A percentile compares a stretch with the other conserved stretches of the same genome.
Conservation (phyloP, 2,797 vertebrate genomes). For the Fistularia commersonii region DNA sequence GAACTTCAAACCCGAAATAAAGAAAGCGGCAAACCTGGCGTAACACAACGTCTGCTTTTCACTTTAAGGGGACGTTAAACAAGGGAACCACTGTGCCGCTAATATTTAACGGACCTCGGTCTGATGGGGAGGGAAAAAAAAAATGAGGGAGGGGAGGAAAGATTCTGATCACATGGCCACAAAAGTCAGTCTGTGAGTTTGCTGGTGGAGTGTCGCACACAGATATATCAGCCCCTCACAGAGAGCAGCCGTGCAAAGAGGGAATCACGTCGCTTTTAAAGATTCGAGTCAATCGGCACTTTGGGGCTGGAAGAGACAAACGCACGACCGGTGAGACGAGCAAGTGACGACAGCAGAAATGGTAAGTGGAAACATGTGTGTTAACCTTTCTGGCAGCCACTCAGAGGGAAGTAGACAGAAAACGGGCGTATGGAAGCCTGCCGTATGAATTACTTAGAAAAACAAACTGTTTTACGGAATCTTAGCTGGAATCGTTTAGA, state of each 20-base stretch:
- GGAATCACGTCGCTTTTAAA: slow-evolving; percentile 31
- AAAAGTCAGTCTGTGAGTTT: slow-evolving; percentile 63
- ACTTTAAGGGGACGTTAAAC: slow-evolving; percentile 39
- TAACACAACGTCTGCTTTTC: slow-evolving; percentile 16
- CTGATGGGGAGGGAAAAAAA: slow-evolving; percentile 8
- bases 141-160: slow-evolving; percentile 26
- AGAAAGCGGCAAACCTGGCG: slow-evolving; percentile 4
- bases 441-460: background rate
- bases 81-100: slow-evolving; percentile 43
- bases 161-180: slow-evolving; percentile 59
- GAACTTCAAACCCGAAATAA: too few species aligned
- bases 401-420: slow-evolving; percentile 17
- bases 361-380: slow-evolving; percentile 68
- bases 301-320: slow-evolving; percentile 26
- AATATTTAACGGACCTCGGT: slow-evolving; percentile 35
- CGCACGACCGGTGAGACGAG: slow-evolving; percentile 23
- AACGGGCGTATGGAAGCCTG: slow-evolving; percentile 7
- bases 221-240: slow-evolving; percentile 22
- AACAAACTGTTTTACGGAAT: too few species aligned
- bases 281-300: slow-evolving; percentile 10
- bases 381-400: slow-evolving; percentile 13
- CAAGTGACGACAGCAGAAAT: slow-evolving; percentile 41
- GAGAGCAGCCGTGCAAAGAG: slow-evolving; percentile 11
- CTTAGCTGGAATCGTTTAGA: too few species aligned
- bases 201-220: slow-evolving; percentile 23